phyloP scores from a whole-genome alignment of 2,113 vertebrate species.

The Anguilla rostrata region DNA sequence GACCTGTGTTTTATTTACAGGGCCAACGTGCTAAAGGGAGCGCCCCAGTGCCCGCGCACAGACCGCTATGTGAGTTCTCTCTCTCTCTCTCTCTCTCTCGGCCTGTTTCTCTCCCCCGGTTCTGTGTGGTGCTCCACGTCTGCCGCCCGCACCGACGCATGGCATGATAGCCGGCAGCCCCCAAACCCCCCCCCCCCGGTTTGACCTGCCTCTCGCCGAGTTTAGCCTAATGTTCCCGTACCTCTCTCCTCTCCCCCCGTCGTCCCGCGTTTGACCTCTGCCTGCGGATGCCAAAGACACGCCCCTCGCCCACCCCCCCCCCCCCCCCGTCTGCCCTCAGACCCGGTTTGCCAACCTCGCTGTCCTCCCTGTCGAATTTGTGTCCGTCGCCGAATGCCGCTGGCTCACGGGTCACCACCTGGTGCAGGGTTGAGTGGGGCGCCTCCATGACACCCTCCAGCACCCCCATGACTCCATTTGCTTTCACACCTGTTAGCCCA shows the following conservation, averaged over 20 bases:
- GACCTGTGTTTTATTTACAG: constrained; percentile 81
- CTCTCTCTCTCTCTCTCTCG: constrained; percentile 46
- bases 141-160: constrained; percentile 74
- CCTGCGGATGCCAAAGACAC: constrained; percentile 48
- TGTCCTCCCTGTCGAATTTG: constrained; percentile 41
- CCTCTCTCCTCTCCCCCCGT: neutral
- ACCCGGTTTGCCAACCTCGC: constrained; percentile 24
- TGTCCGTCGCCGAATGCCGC: neutral
- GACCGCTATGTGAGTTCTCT: constrained; percentile 76
- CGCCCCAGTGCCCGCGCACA: constrained; percentile 78
- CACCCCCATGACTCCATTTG: neutral
- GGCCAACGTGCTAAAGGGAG: constrained; percentile 72
- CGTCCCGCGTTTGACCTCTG: constrained; percentile 70
- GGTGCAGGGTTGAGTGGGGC: neutral
- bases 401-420: neutral
- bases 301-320: neutral
- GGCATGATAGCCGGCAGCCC: constrained; percentile 65
- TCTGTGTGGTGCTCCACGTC: constrained; percentile 72
- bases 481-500: neutral
- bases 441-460: neutral
- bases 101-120: constrained; percentile 48
- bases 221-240: constrained; percentile 64
- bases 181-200: constrained; percentile 38
- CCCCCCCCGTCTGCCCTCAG: constrained; percentile 48
- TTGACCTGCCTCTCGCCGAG: constrained; percentile 47